phyloP scores from a whole-genome alignment of 2,797 vertebrate species.

The Bradypodion pumilum region DNA sequence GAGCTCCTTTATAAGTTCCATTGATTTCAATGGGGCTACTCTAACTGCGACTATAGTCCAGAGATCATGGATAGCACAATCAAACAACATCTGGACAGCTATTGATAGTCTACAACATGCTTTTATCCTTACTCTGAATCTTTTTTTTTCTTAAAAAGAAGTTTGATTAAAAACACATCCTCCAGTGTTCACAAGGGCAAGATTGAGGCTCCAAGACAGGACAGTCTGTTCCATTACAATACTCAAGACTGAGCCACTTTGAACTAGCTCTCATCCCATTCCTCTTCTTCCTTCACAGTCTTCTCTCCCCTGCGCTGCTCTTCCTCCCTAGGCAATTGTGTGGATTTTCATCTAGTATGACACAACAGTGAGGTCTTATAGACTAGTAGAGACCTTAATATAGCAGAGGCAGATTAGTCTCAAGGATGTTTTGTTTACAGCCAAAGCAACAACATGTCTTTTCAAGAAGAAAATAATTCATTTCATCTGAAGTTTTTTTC shows the following conservation, averaged over 20 bases:
- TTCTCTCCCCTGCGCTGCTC: background rate
- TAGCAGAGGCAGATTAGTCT: conserved; percentile 1
- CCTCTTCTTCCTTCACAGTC: background rate
- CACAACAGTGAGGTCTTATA: background rate
- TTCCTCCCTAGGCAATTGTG: background rate
- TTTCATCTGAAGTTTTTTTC: conserved; percentile 5
- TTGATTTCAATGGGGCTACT: too few relatives aligned
- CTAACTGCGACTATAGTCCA: background rate
- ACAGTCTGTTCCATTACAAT: background rate
- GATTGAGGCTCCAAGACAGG: background rate
- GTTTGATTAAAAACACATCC: background rate
- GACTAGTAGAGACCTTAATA: background rate
- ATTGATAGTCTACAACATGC: background rate
- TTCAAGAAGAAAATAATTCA: background rate
- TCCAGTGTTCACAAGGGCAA: background rate
- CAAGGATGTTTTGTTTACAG: conserved; percentile 4
- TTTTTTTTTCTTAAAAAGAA: conserved; percentile 7
- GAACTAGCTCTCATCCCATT: too few relatives aligned
- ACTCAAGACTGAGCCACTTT: background rate
- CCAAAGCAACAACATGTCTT: background rate
- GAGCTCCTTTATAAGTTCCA: too few relatives aligned
- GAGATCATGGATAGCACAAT: background rate
- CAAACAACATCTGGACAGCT: background rate
- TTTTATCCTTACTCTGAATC: background rate
- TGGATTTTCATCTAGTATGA: background rate